Evolutionary conservation across 1,140 invertebrate species (phyloP), one percentile per base, ranked within the genome.

Genomic region (Phymastichus coffea): DNA sequence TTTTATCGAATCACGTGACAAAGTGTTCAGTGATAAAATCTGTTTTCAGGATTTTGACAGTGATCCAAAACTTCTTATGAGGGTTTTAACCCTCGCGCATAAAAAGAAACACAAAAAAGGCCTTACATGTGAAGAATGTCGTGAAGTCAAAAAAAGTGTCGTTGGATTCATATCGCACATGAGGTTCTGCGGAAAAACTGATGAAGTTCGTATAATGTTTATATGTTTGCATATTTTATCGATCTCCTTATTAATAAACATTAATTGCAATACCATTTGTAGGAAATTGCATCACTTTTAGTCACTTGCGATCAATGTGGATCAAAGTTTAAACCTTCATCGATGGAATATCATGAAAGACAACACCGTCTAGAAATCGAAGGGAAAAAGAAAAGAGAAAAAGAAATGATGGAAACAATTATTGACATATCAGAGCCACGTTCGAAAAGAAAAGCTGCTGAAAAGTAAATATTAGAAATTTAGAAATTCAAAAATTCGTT

Each of bases 111-210:
- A 66, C 37, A 75, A 75, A 55, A 79, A 80, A 38, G 73, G 70
- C 37, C 69, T 87, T 4, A 68, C 63, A 35, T 89, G 87, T 68
- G 82, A 85, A 63, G 73, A 70, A 35, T 89, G 87, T 69, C 74
- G 76, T 2, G 49, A 48, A 26, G 54, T 54, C 3, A 84, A 85
- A 61, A 81, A 79, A 2, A 88, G 87, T 30, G 79, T 75, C 0
- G 48, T 79, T 7, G 88, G 88, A 15, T 88, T 84, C 64, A 76
- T 84, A 38, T 86, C 86, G 0, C 88, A 89, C 70, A 73, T 84
- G 23, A 71, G 80, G 23, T 79, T 82, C 57, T 89, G 87, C 69
- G 81, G 82, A 23, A 86, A 84, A 74, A 71, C 79, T 3, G 78
- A 81, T 19, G 76, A 82, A 70, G 84, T 85, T 70, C 66, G 59